A percentile compares a stretch with the other conserved stretches of the same genome.
phyloP scores from a whole-genome alignment of 2,797 vertebrate genomes.

The Fistularia tabacaria region DNA sequence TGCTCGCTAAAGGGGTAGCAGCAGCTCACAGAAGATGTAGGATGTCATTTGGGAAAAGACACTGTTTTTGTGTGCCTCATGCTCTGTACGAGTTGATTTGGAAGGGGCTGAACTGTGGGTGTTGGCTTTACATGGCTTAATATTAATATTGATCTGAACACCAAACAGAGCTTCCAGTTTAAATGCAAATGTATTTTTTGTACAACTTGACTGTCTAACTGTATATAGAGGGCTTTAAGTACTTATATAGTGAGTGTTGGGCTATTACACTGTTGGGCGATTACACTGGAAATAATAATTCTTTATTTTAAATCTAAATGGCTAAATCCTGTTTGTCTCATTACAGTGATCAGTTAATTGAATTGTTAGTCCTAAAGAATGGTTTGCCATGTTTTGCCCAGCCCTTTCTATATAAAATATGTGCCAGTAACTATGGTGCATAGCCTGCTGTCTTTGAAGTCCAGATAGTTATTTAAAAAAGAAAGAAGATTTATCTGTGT shows the following conservation, averaged over 20 bases:
- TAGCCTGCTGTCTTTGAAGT: conserved; percentile 13
- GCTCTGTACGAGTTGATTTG: too few species aligned
- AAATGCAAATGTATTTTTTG: conserved; percentile 64
- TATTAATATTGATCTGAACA: conserved; percentile 30
- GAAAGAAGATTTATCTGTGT: conserved; percentile 56
- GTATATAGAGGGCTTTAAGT: conserved; percentile 17
- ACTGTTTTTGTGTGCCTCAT: conserved; percentile 10
- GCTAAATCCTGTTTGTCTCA: neutral
- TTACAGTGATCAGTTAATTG: too few species aligned
- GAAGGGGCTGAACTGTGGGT: too few species aligned
- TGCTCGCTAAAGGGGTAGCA: conserved; percentile 5
- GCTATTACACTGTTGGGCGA: too few species aligned
- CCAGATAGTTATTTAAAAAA: conserved; percentile 16
- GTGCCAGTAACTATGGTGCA: neutral
- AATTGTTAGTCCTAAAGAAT: too few species aligned
- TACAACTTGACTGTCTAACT: conserved; percentile 27
- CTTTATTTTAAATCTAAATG: neutral
- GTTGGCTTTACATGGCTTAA: conserved; percentile 23
- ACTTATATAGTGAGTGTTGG: conserved; percentile 17
- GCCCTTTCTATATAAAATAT: too few species aligned
- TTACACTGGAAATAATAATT: neutral
- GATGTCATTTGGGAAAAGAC: conserved; percentile 20
- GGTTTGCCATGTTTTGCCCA: too few species aligned
- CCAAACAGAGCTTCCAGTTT: conserved; percentile 43
- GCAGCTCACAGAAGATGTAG: conserved; percentile 15